Evolutionary conservation across 2,797 vertebrate genomes (phyloP), one percentile per base, ranked within the genome.

Genomic region (Sarcophilus harrisii): DNA sequence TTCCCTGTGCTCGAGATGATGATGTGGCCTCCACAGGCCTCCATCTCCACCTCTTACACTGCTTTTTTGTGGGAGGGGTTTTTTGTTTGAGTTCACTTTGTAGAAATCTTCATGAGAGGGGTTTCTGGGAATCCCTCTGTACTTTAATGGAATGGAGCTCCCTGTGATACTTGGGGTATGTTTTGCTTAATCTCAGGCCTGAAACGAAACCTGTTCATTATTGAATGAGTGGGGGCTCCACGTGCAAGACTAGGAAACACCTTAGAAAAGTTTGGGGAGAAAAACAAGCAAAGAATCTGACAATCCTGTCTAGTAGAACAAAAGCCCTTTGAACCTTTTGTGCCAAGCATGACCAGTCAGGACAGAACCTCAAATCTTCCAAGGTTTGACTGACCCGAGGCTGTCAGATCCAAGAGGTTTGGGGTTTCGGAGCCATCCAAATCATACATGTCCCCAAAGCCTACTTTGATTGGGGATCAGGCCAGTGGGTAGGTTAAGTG

Each of bases 71-170:
- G 57, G 57, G 29, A 54, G n/a, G 57, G 10, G 0, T 95, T 91
- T 94, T 62, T 96, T 92, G 59, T 95, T 95, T 93, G 87, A 95
- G 90, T 94, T 94, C 91, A 57, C 58, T 81, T 81, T n/a, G 27
- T 95, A 60, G 95, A 93, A 92, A 59, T 73, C 28, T 29, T 73
- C 28, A 91, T 87, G 32, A 38, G 92, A 1, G 93, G 24, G 0
- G 66, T 90, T 96, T 57, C 93, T 0, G 90, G 58, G 28, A 60
- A 27, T 90, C 32, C 14, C 14, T n/a, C 62, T 66, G 38, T 58
- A 92, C n/a, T 90, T 90, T 91, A 93, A 92, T 73, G 91, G 66
- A 91, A 59, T 2, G 0, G 66, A 91, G 38, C 58, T 93, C 45
- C 45, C 73, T 21, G 29, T 11, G 94, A 49, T 54, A 27, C 93